phyloP scores from a whole-genome alignment of 2,888 invertebrate species.

The Octodonta nipae region DNA sequence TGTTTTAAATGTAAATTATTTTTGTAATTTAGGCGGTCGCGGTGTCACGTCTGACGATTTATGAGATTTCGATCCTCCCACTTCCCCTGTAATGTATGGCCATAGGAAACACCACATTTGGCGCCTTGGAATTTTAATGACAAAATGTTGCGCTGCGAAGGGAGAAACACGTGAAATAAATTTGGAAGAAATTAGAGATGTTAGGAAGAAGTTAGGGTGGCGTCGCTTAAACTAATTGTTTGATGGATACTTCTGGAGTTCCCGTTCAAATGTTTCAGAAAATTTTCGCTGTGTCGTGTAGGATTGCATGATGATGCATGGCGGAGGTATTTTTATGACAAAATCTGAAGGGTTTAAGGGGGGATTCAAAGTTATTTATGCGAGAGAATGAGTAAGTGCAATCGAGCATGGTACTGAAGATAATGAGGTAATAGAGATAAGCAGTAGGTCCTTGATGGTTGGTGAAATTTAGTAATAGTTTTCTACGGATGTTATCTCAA shows the following conservation, averaged over 20 bases:
- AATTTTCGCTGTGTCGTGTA: too few relatives aligned
- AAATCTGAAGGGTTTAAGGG: too few relatives aligned
- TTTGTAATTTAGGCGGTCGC: constrained; percentile 26
- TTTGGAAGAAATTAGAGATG: constrained; percentile 13
- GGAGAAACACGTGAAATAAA: constrained; percentile 16
- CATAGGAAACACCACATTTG: constrained; percentile 26
- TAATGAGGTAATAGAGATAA: too few relatives aligned
- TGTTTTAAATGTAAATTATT: constrained; percentile 28
- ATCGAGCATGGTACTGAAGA: too few relatives aligned
- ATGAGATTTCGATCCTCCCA: constrained; percentile 28
- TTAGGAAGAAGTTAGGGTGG: constrained; percentile 11
- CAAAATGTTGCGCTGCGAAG: constrained; percentile 19
- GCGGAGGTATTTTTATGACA: too few relatives aligned
- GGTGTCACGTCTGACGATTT: constrained; percentile 29
- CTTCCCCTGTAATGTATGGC: constrained; percentile 31
- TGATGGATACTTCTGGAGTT: constrained; percentile 6
- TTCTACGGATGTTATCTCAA: too few relatives aligned
- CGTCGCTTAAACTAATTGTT: constrained; percentile 12
- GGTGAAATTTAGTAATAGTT: too few relatives aligned
- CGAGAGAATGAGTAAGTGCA: too few relatives aligned
- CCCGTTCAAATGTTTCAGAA: background rate
- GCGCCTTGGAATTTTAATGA: constrained; percentile 30
- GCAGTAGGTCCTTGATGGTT: too few relatives aligned
- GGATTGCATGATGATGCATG: too few relatives aligned
- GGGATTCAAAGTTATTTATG: too few relatives aligned